These are phyloP conservation scores for Spinus olivaceus DNA, from an alignment of 2,797 vertebrate species.

Conservation along the genomic window DNA sequence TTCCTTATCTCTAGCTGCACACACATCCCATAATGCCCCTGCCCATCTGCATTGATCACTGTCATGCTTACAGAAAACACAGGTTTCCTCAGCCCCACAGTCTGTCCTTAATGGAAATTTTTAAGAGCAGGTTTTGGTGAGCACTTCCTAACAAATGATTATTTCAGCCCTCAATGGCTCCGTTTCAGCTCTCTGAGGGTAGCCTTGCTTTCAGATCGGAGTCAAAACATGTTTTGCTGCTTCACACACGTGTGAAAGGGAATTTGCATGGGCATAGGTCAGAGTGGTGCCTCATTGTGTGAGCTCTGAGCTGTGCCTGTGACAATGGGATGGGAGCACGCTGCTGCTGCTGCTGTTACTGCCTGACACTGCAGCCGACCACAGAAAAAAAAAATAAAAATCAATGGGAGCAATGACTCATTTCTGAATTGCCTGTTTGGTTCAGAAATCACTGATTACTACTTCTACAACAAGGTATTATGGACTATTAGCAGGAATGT, in stretches of 20 bases:
- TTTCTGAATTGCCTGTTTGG: constrained; percentile 38
- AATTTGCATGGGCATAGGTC: constrained; percentile 25
- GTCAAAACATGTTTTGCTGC: constrained; percentile 10
- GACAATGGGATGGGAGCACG: constrained; percentile 25
- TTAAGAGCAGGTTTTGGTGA: neutral
- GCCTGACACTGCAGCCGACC: neutral
- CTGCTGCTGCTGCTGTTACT: neutral
- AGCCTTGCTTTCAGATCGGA: neutral
- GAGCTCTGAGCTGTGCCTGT: neutral
- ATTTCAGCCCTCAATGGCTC: neutral
- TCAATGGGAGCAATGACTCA: constrained; percentile 5
- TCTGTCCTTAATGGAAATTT: neutral
- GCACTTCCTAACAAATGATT: neutral
- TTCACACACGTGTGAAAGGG: neutral
- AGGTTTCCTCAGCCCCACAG: neutral
- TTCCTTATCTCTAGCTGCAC: neutral
- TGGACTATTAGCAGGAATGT: constrained; percentile 9
- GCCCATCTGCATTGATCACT: neutral
- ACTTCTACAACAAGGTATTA: constrained; percentile 33
- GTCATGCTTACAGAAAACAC: neutral
- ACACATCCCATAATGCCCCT: neutral
- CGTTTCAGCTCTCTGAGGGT: neutral
- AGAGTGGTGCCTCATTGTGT: neutral
- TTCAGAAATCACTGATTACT: constrained; percentile 46
- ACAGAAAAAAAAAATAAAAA: neutral